These are phyloP conservation scores for Protomyctophum bolini DNA, from an alignment of 2,113 vertebrate genomes.

Conservation along the genomic window DNA sequence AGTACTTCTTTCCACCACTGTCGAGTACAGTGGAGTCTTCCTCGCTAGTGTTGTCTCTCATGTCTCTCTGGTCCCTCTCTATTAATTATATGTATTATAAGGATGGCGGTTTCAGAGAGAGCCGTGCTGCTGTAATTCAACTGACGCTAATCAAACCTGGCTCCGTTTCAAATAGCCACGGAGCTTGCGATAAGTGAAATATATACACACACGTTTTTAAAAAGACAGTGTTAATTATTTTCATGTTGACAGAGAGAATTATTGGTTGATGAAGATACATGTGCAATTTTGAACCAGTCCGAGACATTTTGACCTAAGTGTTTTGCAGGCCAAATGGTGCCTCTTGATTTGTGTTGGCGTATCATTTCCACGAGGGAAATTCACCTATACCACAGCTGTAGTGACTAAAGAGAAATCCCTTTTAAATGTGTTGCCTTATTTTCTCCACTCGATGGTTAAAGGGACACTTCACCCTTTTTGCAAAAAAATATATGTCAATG, in stretches of 20 bases:
- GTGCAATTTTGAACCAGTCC: neutral
- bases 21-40: conserved; percentile 27
- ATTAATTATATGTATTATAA: conserved; percentile 49
- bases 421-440: neutral
- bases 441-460: neutral
- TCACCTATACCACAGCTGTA: neutral
- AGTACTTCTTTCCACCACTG: conserved; percentile 8
- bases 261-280: conserved; percentile 21
- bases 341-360: conserved; percentile 23
- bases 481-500: too few relatives aligned
- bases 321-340: conserved; percentile 11
- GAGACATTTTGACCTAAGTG: conserved; percentile 8
- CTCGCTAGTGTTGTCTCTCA: conserved; percentile 32
- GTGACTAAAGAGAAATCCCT: neutral
- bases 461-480: too few relatives aligned
- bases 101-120: neutral
- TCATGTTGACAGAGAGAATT: conserved; percentile 31
- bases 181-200: neutral
- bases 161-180: conserved; percentile 11
- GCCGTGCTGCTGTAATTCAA: conserved; percentile 25
- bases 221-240: neutral
- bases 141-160: conserved; percentile 53
- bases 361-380: neutral
- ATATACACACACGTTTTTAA: neutral
- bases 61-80: conserved; percentile 53